Evolutionary conservation across 2,113 vertebrate genomes (phyloP).

Genomic region (Phocoena sinus): DNA sequence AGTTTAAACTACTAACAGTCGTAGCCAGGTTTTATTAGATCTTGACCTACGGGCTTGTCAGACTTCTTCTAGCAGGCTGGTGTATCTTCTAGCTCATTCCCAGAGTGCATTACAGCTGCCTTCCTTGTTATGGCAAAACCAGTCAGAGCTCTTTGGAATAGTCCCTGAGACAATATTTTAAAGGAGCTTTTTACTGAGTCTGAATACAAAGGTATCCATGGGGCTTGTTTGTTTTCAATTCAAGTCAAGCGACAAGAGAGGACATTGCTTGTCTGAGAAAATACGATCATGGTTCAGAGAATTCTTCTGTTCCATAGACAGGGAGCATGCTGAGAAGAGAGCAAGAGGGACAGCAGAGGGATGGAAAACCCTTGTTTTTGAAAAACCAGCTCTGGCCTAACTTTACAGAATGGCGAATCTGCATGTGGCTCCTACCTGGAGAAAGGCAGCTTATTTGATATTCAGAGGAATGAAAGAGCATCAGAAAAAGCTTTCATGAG

Average conservation of each 20-base stretch:
- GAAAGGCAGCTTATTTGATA: conserved; percentile 79
- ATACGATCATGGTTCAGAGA: conserved; percentile 64
- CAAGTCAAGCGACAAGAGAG: conserved; percentile 71
- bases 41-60: not conserved
- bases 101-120: not conserved
- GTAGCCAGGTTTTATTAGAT: conserved; percentile 28
- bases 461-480: conserved; percentile 73
- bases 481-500: conserved; percentile 71
- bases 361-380: not conserved
- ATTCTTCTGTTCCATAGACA: conserved; percentile 70
- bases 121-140: conserved; percentile 15
- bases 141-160: conserved; percentile 52
- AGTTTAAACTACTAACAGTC: conserved; percentile 39
- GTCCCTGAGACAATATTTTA: conserved; percentile 41
- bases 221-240: conserved; percentile 67
- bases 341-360: conserved; percentile 24
- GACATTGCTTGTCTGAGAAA: conserved; percentile 74
- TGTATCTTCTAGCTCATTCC: conserved; percentile 28
- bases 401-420: conserved; percentile 21
- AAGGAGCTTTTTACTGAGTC: conserved; percentile 68
- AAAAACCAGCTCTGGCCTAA: conserved; percentile 60
- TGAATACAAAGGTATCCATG: conserved; percentile 73
- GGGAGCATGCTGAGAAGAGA: conserved; percentile 50
- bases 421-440: conserved; percentile 68
- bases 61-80: not conserved